Evolutionary conservation across 2,888 invertebrate species (phyloP).

Genomic region (Trypoxylon attenuatum): DNA sequence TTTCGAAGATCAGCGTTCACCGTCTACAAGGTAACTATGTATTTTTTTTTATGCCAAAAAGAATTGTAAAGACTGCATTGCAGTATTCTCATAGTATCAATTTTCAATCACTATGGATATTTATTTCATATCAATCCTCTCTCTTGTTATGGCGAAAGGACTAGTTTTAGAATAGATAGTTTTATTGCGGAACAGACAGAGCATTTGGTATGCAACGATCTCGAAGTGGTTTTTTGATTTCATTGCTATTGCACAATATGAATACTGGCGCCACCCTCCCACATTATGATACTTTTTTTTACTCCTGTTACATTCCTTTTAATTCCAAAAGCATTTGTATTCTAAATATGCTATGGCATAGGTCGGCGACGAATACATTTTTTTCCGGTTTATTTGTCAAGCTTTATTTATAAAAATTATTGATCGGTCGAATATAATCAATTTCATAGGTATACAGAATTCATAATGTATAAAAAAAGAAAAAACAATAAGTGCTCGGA

Average conservation of each 20-base stretch:
- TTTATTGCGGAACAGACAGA: conserved; percentile 24
- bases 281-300: conserved; percentile 65
- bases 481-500: too few species aligned
- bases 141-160: too few species aligned
- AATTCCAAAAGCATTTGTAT: conserved; percentile 10
- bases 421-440: background rate
- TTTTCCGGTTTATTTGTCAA: too few species aligned
- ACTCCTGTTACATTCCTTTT: conserved; percentile 64
- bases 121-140: too few species aligned
- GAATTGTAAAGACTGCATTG: too few species aligned
- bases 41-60: too few species aligned
- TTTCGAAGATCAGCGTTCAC: too few species aligned
- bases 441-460: background rate
- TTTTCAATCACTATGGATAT: too few species aligned
- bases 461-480: too few species aligned
- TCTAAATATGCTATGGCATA: background rate
- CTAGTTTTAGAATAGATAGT: conserved; percentile 7
- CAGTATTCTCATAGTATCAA: too few species aligned
- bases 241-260: conserved; percentile 39
- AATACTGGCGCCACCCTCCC: conserved; percentile 48
- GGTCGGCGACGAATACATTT: background rate
- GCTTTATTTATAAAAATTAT: too few species aligned
- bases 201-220: conserved; percentile 40
- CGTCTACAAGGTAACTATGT: too few species aligned
- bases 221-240: conserved; percentile 36